Base-by-base conservation (phyloP, 1,140 invertebrate genomes). In the Globodera ellingtonae region DNA sequence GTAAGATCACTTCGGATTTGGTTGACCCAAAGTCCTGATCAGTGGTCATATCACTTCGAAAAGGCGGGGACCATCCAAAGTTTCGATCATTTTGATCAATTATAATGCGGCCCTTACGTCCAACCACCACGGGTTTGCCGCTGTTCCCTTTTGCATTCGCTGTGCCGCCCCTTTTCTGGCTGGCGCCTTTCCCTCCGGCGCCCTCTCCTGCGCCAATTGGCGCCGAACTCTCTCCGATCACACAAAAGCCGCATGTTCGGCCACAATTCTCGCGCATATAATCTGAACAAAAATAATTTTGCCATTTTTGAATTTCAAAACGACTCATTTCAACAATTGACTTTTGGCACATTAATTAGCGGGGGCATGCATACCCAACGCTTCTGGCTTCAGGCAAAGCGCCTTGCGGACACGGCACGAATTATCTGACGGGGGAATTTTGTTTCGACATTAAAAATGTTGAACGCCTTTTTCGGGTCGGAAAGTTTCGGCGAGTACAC, bases 221-320 rank as follows among this genome's bases (percentile, higher is more conserved):
- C 35, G 75, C 82, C 48, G 52, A 77, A 52, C 47, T 50, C 48
- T 82, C 83, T n/a, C 74, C 75, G 21, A 81, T 70, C 35, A 83
- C 47, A 67, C 83, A 84, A 50, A 84, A 84, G 3, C 83, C 83
- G 72, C 84, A 85, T 46, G 84, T 85, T 65, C 84, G 46, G 4
- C 85, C 85, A 79, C 84, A 85, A 48, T 85, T 87, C 47, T 84
- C 77, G 18, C 77, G 71, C 84, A 85, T 85, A 52, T 77, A 72
- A 62, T 87, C 72, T 69, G n/a, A 69, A n/a, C 10, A 65, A 65
- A 65, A 21, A n/a, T 62, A n/a, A 62, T n/a, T n/a, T 13, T 13
- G 13, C 59, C 59, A 65, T 65, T 65, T 21, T 15, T 65, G 13
- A 2, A 65, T 65, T 13, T 13, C 13, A 65, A 65, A 13, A 65